Evolutionary conservation across 2,888 invertebrate genomes (phyloP).

Genomic region (Acronicta alni): DNA sequence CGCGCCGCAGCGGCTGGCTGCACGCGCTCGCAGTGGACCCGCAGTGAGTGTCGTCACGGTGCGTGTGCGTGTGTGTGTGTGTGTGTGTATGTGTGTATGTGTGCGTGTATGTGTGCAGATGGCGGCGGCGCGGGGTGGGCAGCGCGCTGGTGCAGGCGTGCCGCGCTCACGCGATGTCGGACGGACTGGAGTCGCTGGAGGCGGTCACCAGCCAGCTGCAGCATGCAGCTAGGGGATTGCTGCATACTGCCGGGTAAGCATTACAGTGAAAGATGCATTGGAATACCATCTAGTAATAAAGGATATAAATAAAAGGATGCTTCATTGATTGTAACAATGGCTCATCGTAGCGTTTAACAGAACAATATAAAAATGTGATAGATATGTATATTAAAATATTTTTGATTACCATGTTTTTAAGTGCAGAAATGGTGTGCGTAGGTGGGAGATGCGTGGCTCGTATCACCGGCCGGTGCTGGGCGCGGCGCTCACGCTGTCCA

Average conservation of each 20-base stretch:
- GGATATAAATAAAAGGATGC: no score
- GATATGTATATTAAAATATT: background rate
- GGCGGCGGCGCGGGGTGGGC: no score
- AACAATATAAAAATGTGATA: no score
- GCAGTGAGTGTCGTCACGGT: constrained; percentile 26
- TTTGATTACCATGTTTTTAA: background rate
- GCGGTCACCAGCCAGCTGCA: constrained; percentile 40
- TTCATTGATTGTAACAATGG: no score
- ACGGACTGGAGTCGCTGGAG: constrained; percentile 54
- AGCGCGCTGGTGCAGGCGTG: no score
- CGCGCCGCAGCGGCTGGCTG: constrained; percentile 64
- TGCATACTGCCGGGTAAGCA: constrained; percentile 55
- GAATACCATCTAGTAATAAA: no score
- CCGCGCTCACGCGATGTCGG: constrained; percentile 40
- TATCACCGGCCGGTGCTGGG: constrained; percentile 70
- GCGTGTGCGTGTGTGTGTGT: background rate
- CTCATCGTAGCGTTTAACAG: no score
- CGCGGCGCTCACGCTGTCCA: constrained; percentile 68
- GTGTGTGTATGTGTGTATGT: background rate
- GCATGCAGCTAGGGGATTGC: constrained; percentile 39
- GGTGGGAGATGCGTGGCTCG: constrained; percentile 67
- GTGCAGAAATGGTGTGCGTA: constrained; percentile 28
- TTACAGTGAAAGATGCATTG: background rate
- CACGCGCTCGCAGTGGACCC: constrained; percentile 61
- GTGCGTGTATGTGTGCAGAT: constrained; percentile 33